Evolutionary conservation across 1,140 invertebrate species (phyloP).

Genomic region (Halyomorpha halys): DNA sequence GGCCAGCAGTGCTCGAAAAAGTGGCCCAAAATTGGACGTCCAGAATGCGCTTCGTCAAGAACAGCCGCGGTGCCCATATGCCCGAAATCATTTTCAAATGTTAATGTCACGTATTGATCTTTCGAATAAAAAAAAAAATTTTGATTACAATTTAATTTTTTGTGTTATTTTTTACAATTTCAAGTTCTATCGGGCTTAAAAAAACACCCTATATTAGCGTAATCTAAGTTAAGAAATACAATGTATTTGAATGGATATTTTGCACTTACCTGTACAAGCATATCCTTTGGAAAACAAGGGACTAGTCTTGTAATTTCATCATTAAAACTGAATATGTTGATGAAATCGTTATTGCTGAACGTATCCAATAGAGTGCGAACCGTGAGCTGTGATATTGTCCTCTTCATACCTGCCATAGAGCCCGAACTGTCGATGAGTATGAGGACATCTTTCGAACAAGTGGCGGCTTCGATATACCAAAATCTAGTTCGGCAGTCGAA

Average conservation of each 20-base stretch:
- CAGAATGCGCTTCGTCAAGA: too few relatives aligned
- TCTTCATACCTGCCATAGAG: constrained; percentile 88
- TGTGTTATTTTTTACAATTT: too few relatives aligned
- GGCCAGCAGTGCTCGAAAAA: too few relatives aligned
- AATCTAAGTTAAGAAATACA: too few relatives aligned
- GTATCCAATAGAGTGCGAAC: constrained; percentile 84
- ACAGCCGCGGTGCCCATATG: too few relatives aligned
- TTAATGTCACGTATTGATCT: too few relatives aligned
- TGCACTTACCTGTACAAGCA: constrained; percentile 52
- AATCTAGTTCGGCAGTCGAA: constrained; percentile 79
- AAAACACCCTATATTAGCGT: too few relatives aligned
- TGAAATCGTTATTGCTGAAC: constrained; percentile 94
- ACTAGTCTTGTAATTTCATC: constrained; percentile 54
- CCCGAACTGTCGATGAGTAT: constrained; percentile 91
- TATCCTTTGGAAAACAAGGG: constrained; percentile 63
- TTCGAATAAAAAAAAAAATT: too few relatives aligned
- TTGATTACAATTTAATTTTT: too few relatives aligned
- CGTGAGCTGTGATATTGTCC: constrained; percentile 67
- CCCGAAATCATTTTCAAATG: too few relatives aligned
- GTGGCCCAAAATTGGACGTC: too few relatives aligned
- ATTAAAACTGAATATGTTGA: constrained; percentile 79
- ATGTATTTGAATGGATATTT: neutral
- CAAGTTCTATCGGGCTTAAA: too few relatives aligned
- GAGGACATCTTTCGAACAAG: constrained; percentile 93
- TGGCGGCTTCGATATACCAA: constrained; percentile 95